These are phyloP conservation scores for Peromyscus leucopus DNA, from an alignment of 2,113 vertebrate genomes.

Conservation along the genomic window DNA sequence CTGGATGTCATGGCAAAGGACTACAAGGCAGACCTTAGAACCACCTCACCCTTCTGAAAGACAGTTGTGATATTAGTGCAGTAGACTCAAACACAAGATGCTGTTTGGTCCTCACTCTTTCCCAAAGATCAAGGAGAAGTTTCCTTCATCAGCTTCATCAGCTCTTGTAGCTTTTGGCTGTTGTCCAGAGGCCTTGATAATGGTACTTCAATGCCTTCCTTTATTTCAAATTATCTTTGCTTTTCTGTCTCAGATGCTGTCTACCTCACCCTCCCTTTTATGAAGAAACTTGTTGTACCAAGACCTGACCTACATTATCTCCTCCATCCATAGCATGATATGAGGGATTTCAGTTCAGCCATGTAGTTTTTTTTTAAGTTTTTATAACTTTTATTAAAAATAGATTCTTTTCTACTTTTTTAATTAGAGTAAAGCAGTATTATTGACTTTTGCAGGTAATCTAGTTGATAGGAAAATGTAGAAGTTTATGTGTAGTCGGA, in stretches of 20 bases:
- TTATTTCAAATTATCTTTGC: accelerated
- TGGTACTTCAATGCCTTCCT: not conserved
- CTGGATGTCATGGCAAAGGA: not conserved
- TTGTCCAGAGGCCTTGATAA: not conserved
- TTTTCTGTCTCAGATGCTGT: not conserved
- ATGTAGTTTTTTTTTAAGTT: not conserved
- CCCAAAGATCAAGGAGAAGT: not conserved
- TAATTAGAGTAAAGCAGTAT: not conserved
- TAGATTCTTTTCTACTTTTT: not conserved
- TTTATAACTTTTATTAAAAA: not conserved
- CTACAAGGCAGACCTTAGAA: not conserved
- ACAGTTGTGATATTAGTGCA: not conserved
- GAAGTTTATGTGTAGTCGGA: not conserved
- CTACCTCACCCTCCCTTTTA: not conserved
- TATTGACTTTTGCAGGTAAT: not conserved
- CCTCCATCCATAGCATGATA: not conserved
- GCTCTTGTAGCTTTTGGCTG: not conserved
- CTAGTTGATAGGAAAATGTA: not conserved
- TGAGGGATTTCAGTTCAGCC: not conserved
- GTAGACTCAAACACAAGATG: not conserved
- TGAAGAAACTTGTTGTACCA: not conserved
- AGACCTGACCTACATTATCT: not conserved
- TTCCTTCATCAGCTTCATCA: not conserved
- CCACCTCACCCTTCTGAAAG: not conserved
- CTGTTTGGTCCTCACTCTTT: not conserved